Base-by-base conservation (phyloP, 2,113 vertebrate species). In the Pedionomus torquatus region DNA sequence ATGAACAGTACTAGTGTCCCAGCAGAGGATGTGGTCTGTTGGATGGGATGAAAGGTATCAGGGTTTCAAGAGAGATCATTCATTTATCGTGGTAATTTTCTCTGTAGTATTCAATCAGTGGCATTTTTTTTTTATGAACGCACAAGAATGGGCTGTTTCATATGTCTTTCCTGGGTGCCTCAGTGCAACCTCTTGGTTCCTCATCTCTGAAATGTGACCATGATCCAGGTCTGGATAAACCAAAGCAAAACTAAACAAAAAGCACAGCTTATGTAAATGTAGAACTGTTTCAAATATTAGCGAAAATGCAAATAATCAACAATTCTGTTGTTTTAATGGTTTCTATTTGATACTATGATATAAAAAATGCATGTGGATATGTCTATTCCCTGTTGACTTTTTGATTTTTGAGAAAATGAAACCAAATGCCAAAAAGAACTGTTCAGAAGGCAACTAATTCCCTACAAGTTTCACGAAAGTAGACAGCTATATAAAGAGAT, bases 301-400 rank as follows among this genome's bases (percentile, higher is more conserved):
- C 21, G 35, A 86, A 83, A 61, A 44, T 13, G 1, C 3, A 10
- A 16, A 39, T 46, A 28, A 75, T 30, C 5, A 76, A 4, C 15
- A 76, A 26, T 37, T 69, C 2, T 1, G 23, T 25, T 54, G 9
- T 13, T 39, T 26, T 65, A 6, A 19, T 15, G 8, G 0, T 30
- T 49, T 21, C 57, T 58, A 6, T 30, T 31, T 1, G 35, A 5
- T 35, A 7, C 8, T 13, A n/a, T 24, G 8, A 19, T 61, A 39
- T 13, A n/a, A 58, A 26, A 76, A 63, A 16, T 7, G 1, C 0
- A 2, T 19, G 1, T 8, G 7, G 6, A 3, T 57, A 48, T 70
- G 15, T 30, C 0, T 51, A 3, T 69, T 85, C 7, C 14, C 4
- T 37, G 6, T 20, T 70, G 14, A 33, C 7, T 64, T 19, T 26